A percentile compares a stretch with the other conserved stretches of the same genome.
Evolutionary conservation across 2,113 vertebrate species (phyloP).

Genomic region (Seriola quinqueradiata): DNA sequence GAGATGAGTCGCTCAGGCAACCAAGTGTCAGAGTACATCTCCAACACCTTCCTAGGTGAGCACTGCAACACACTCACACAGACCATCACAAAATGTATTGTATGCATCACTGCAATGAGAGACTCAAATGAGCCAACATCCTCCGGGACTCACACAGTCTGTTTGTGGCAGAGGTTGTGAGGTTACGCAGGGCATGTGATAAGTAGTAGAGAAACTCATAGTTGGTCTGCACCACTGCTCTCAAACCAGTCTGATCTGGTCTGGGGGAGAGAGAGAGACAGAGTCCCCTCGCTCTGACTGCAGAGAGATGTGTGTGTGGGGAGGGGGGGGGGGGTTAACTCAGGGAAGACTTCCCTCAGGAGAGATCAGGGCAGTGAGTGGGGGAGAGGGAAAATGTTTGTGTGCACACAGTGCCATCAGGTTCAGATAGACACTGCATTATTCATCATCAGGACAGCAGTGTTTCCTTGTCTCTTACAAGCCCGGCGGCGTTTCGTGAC

Average conservation of each 20-base stretch:
- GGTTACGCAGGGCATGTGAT: conserved; percentile 43
- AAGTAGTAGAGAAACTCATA: conserved; percentile 27
- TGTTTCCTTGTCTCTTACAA: conserved; percentile 50
- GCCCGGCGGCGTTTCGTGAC: conserved; percentile 40
- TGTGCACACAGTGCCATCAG: conserved; percentile 36
- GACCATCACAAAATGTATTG: conserved; percentile 10
- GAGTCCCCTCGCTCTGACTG: conserved; percentile 55
- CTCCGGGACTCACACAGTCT: background rate
- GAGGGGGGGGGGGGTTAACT: background rate
- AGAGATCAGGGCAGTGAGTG: conserved; percentile 25
- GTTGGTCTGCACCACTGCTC: conserved; percentile 53
- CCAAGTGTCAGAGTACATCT: conserved; percentile 99
- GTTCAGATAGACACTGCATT: conserved; percentile 51
- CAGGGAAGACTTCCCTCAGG: conserved; percentile 54
- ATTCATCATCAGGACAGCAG: conserved; percentile 56
- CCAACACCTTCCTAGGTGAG: conserved; percentile 98
- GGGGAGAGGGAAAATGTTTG: conserved; percentile 19
- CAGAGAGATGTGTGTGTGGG: conserved; percentile 35
- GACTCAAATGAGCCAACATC: background rate
- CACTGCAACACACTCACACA: conserved; percentile 35
- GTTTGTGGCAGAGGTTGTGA: conserved; percentile 25
- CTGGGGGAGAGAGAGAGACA: conserved; percentile 41
- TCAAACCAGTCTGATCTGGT: conserved; percentile 80
- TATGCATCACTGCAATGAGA: background rate
- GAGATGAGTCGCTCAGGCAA: conserved; percentile 99